phyloP scores from a whole-genome alignment of 35 echinoderm and acorn worm genomes.

The Holothuria glaberrima region DNA sequence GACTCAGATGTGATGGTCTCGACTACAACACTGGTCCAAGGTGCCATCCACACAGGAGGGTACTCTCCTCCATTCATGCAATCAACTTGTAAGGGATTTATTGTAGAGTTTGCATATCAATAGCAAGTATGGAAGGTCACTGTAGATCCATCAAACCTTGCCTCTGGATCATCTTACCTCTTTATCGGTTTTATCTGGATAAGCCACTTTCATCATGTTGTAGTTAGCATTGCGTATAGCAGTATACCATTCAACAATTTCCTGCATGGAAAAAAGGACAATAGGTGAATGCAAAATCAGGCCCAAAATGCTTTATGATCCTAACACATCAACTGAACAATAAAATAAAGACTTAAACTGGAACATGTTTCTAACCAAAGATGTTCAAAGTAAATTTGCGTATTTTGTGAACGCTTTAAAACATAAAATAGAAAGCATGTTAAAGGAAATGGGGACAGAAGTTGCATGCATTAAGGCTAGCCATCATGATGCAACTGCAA shows the following conservation, averaged over 20 bases:
- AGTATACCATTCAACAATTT: slow-evolving; percentile 98
- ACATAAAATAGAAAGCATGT: no score
- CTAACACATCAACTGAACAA: no score
- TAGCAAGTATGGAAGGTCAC: not conserved
- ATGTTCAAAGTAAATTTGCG: no score
- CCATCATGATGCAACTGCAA: no score
- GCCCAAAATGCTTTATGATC: no score
- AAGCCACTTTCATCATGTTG: slow-evolving; percentile 94
- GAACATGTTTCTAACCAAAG: no score
- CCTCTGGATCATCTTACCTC: slow-evolving; percentile 65
- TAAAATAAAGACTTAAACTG: no score
- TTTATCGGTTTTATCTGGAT: slow-evolving; percentile 82
- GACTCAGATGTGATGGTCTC: no score
- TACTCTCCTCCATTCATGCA: not conserved
- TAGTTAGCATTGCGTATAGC: slow-evolving; percentile 93
- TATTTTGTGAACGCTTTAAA: no score
- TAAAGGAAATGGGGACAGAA: no score
- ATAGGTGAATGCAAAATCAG: not conserved
- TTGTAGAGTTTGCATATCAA: not conserved
- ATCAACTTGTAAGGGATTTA: not conserved
- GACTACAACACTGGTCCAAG: no score
- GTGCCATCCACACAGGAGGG: not conserved
- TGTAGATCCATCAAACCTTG: not conserved
- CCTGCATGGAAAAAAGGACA: slow-evolving; percentile 64
- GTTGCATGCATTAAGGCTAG: no score